Percentiles rank a stretch among this genome's conserved stretches.
Conservation (phyloP, 2,113 vertebrate species). For the Copsychus sechellarum region DNA sequence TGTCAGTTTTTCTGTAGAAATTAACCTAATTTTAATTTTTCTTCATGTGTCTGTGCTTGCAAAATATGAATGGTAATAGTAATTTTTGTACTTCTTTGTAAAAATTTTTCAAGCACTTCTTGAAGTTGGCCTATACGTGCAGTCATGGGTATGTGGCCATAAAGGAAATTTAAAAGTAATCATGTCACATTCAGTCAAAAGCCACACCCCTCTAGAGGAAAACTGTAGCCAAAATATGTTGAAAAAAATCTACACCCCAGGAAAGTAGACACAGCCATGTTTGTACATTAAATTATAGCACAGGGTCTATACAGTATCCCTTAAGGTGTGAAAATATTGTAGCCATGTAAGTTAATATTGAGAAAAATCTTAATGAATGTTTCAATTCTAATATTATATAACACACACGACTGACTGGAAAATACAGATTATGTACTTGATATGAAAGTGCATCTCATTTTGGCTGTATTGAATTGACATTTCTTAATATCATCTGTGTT, state of each 20-base stretch:
- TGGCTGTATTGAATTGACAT: not conserved
- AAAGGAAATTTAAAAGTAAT: not conserved
- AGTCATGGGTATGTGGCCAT: not conserved
- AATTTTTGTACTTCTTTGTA: not conserved
- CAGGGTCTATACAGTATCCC: not conserved
- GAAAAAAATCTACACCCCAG: not conserved
- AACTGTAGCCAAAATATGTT: not conserved
- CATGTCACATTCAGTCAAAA: not conserved
- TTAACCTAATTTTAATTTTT: not conserved
- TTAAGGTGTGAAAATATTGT: not conserved
- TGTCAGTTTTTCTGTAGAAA: not conserved
- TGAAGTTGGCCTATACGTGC: not conserved
- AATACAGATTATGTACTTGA: not conserved
- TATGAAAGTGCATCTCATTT: not conserved
- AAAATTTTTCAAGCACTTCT: not conserved
- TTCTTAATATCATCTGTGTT: conserved; percentile 20
- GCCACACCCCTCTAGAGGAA: not conserved
- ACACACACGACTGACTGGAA: not conserved
- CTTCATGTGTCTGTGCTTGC: not conserved
- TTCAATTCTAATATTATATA: not conserved
- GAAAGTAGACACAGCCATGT: not conserved
- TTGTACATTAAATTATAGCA: not conserved
- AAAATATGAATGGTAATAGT: not conserved
- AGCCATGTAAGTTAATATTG: not conserved
- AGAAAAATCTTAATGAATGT: not conserved